phyloP scores from a whole-genome alignment of 2,113 vertebrate genomes.

The Hylia prasina region DNA sequence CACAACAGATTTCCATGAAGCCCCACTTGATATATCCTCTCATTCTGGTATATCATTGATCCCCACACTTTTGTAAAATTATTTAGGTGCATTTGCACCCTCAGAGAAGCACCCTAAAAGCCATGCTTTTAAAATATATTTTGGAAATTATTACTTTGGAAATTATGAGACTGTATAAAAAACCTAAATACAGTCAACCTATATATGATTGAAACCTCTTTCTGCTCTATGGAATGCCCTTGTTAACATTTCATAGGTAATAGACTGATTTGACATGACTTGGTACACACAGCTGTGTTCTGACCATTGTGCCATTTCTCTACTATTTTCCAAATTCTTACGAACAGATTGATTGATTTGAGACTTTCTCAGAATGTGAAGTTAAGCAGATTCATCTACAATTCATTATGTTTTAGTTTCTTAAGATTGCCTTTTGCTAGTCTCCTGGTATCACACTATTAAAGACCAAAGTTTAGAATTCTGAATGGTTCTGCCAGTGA shows the following conservation, averaged over 20 bases:
- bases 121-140: neutral
- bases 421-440: neutral
- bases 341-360: neutral
- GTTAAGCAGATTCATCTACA: neutral
- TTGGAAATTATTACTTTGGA: neutral
- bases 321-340: neutral
- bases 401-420: neutral
- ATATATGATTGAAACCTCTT: neutral
- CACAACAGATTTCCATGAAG: neutral
- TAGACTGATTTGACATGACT: neutral
- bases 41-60: neutral
- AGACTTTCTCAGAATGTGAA: neutral
- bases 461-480: neutral
- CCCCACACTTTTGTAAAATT: neutral
- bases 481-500: neutral
- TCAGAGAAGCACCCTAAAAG: neutral
- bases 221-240: accelerated
- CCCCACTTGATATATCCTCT: neutral
- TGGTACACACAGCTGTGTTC: neutral
- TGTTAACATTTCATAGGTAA: neutral
- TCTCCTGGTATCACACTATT: neutral
- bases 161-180: neutral
- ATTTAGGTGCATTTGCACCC: neutral
- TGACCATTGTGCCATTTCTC: neutral
- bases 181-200: neutral